phyloP scores from a whole-genome alignment of 2,888 invertebrate genomes.

The Scaptomyza tumidula region DNA sequence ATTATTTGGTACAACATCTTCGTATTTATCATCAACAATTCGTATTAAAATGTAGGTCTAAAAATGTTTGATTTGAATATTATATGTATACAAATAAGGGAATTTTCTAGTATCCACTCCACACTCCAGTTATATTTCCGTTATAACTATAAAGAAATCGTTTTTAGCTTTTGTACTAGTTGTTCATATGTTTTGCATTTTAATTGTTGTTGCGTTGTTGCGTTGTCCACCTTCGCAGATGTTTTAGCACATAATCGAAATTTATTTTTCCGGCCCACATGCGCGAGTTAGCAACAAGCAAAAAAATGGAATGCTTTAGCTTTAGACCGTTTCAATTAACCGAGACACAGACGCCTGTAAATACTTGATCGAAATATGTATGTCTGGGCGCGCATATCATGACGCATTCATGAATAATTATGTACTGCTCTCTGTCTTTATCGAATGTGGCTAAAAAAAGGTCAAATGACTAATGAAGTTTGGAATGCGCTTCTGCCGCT shows the following conservation, averaged over 20 bases:
- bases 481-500: conserved; percentile 41
- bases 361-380: conserved; percentile 28
- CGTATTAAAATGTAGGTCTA: too few species aligned
- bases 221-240: conserved; percentile 56
- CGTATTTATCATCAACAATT: too few species aligned
- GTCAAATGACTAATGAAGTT: conserved; percentile 43
- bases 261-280: conserved; percentile 52
- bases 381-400: conserved; percentile 29
- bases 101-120: background rate
- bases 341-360: conserved; percentile 23
- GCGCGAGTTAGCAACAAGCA: conserved; percentile 37
- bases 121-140: background rate
- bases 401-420: conserved; percentile 44
- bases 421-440: conserved; percentile 15
- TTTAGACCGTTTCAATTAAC: conserved; percentile 34
- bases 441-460: conserved; percentile 21
- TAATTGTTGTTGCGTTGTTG: background rate
- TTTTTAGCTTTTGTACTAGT: background rate
- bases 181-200: background rate
- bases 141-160: background rate
- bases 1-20: too few species aligned
- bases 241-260: conserved; percentile 62
- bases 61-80: too few species aligned
- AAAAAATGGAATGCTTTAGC: conserved; percentile 13
- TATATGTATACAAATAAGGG: background rate